Evolutionary conservation across 2,113 vertebrate genomes (phyloP), one percentile per base, ranked within the genome.

Genomic region (Sturnus vulgaris): DNA sequence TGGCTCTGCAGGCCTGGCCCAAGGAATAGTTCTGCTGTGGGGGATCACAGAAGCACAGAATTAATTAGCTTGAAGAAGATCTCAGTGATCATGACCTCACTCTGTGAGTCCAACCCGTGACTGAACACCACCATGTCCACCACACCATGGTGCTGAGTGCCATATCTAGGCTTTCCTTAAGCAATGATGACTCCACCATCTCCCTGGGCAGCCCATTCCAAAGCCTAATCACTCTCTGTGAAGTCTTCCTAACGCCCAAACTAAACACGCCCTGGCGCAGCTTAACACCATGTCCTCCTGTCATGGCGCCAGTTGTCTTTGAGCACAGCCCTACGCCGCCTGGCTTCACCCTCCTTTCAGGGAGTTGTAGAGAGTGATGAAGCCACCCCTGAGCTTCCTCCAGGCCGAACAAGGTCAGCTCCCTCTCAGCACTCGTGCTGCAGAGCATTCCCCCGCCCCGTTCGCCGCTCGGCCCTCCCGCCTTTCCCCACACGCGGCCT

Each of bases 381-480:
- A 25, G 25, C 6, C 30, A 12, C 9, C 24, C 8, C 20, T 2
- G 56, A 63, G 47, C 40, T 30, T 55, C 24, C 49, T 47, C 2
- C 49, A 49, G 57, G 75, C 35, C 6, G 25, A 15, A 25, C 24
- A 40, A 0, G 4, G 24, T 47, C n/a, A 10, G n/a, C 21, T 63
- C 13, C 10, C 30, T 4, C 19, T 0, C 7, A 22, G 47, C 1
- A 1, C 28, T 3, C 1, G 12, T 3, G 84, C 28, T 33, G 4
- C 84, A 10, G 39, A 1, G 18, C 37, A 13, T 3, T 24, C 2
- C 20, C 30, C 35, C 8, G 42, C 35, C 6, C 27, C 4, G 21
- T 7, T 9, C 25, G 5, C 12, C 11, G 47, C 47, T 23, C 22
- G 49, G 50, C 50, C 50, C 14, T 17, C 3, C 57, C 33, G 17